Conservation (phyloP, 2,797 vertebrate species). For the Odontamblyopus rebecca region DNA sequence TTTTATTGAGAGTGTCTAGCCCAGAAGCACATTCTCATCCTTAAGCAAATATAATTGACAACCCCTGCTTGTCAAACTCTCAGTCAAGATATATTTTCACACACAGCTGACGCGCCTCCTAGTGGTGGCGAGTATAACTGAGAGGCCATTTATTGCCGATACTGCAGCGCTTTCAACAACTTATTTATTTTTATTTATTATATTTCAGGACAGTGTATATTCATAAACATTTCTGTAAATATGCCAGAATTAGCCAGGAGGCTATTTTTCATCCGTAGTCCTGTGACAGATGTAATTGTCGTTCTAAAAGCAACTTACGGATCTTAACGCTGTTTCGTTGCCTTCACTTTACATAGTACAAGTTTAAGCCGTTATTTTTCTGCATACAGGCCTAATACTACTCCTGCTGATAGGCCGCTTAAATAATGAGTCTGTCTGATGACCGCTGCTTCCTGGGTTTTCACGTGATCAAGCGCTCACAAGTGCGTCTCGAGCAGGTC, state of each 20-base stretch:
- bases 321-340: neutral
- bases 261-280: too few relatives aligned
- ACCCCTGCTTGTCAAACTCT: neutral
- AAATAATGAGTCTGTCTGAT: neutral
- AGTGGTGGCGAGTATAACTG: neutral
- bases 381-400: neutral
- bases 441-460: conserved; percentile 35
- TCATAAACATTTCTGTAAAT: too few relatives aligned
- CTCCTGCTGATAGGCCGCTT: neutral
- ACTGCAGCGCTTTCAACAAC: neutral
- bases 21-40: too few relatives aligned
- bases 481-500: conserved; percentile 30
- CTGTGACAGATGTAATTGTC: too few relatives aligned
- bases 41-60: too few relatives aligned
- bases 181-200: too few relatives aligned
- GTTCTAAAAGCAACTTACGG: neutral
- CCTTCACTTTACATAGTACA: neutral
- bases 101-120: neutral
- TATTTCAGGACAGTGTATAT: too few relatives aligned
- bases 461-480: conserved; percentile 68
- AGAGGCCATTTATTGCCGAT: neutral
- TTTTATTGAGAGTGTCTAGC: too few relatives aligned
- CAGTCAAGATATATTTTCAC: neutral
- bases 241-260: too few relatives aligned
- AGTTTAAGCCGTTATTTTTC: neutral